Conservation (phyloP, 1,140 invertebrate genomes). For the Drosophila nasuta region DNA sequence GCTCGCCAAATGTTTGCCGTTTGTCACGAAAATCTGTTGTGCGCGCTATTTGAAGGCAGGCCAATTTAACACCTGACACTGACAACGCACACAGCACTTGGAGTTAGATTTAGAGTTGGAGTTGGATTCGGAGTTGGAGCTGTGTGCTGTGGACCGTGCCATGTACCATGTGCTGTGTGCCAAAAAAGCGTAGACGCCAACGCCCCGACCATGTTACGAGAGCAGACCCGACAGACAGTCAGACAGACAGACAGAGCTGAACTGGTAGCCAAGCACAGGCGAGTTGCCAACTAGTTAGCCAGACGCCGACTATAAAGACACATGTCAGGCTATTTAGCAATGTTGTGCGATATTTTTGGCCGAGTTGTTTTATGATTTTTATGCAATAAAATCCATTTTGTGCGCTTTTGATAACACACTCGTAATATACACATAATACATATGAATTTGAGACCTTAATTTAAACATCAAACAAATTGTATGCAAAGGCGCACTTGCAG, state of each 20-base stretch:
- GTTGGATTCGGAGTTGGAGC: background rate
- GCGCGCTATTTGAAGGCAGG: conserved; percentile 62
- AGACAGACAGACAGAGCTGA: background rate
- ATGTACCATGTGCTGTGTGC: conserved; percentile 46
- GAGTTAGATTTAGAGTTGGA: background rate
- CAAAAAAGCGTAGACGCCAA: conserved; percentile 45
- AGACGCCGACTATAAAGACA: conserved; percentile 39
- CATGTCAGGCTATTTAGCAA: conserved; percentile 69
- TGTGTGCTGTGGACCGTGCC: conserved; percentile 59
- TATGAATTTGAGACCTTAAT: conserved; percentile 1
- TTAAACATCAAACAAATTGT: background rate
- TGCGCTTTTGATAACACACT: background rate
- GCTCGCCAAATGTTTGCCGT: conserved; percentile 56
- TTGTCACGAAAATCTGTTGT: conserved; percentile 44
- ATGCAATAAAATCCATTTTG: conserved; percentile 34
- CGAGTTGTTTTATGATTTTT: conserved; percentile 47
- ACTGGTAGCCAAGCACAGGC: conserved; percentile 32
- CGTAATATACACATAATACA: background rate
- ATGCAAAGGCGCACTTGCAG: background rate
- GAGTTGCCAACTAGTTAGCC: conserved; percentile 37
- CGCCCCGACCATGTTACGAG: conserved; percentile 67
- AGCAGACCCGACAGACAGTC: conserved; percentile 22
- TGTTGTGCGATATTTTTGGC: conserved; percentile 61
- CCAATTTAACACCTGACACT: conserved; percentile 78
- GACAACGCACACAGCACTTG: conserved; percentile 18